A percentile compares a stretch with the other conserved stretches of the same genome.
These are phyloP conservation scores for Danaus plexippus DNA, from an alignment of 1,140 invertebrate genomes.

Conservation along the genomic window DNA sequence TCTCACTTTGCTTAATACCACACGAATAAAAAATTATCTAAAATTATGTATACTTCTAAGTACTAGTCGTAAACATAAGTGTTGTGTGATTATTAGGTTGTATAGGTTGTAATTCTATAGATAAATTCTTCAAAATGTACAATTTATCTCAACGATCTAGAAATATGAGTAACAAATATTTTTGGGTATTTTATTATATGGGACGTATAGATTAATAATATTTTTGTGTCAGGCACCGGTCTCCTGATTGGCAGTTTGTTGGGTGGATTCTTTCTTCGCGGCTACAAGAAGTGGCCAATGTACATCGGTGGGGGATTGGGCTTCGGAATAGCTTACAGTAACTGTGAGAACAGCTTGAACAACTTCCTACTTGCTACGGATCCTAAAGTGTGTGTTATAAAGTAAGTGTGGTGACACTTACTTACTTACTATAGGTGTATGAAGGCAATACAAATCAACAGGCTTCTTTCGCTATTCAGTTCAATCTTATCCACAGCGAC, in stretches of 20 bases:
- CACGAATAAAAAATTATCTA: too few species aligned
- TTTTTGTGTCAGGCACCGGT: constrained; percentile 35
- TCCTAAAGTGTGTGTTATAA: constrained; percentile 45
- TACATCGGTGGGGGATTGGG: constrained; percentile 53
- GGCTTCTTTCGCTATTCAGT: too few species aligned
- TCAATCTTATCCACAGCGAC: too few species aligned
- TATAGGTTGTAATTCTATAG: too few species aligned
- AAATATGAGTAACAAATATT: constrained; percentile 6
- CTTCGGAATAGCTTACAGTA: constrained; percentile 57
- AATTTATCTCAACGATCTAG: too few species aligned
- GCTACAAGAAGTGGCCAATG: constrained; percentile 51
- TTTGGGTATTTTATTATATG: neutral
- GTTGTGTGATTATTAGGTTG: too few species aligned
- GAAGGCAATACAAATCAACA: too few species aligned
- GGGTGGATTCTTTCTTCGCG: constrained; percentile 55
- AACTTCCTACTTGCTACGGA: constrained; percentile 44
- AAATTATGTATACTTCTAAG: too few species aligned
- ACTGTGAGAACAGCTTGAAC: constrained; percentile 63
- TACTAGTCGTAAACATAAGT: too few species aligned
- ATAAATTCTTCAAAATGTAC: too few species aligned
- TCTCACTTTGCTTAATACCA: too few species aligned
- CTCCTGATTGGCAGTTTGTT: constrained; percentile 54
- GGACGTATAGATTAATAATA: neutral
- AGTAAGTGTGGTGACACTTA: constrained; percentile 48
- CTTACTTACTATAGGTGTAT: too few species aligned